Base-by-base conservation (phyloP, 2,888 invertebrate genomes). In the Penaeus monodon region DNA sequence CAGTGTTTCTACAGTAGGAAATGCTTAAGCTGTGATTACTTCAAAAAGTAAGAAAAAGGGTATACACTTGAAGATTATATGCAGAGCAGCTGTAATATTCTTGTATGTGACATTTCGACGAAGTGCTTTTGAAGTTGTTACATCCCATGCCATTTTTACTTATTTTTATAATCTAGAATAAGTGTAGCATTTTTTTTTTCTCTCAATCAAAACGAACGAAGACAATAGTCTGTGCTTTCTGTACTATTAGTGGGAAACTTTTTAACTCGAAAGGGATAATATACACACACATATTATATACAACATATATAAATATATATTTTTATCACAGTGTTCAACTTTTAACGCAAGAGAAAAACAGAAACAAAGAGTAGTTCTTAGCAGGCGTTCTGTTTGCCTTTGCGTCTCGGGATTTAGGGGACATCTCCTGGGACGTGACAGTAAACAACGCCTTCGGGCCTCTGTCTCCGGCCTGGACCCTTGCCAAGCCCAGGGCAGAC, bases 11-110 rank as follows among this genome's bases (percentile, higher is more conserved):
- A 80, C 73, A 80, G 80, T 85, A 73, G 64, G 38, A 57, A 70
- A 74, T 80, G 74, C 70, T 80, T 85, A 84, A 33, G 64, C 80
- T 85, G 73, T 85, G 80, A 80, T 85, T 70, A 85, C 64, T 85
- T 33, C 27, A 78, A 49, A 44, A 49, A 73, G 49, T 73, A 57
- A 70, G 17, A 17, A 77, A 38, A 24, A 77, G 44, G 14, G 22
- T 77, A 77, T 44, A 38, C n/a, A 38, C 38, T 22, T 73, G 24
- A 73, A 38, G 33, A 38, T 73, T 14, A 38, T 27, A 38, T 33
- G 33, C 33, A 77, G 20, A 63, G 63, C 49, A 77, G 77, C 77
- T 57, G n/a, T 77, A 57, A 57, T 57, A 57, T 57, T 57, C 57
- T 82, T 29, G 57, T 82, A 73, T 24, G 27, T 57, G 57, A 57